Percentiles rank a stretch among this genome's conserved stretches.
Conservation (phyloP, 2,888 invertebrate species). For the Hybos culiciformis region DNA sequence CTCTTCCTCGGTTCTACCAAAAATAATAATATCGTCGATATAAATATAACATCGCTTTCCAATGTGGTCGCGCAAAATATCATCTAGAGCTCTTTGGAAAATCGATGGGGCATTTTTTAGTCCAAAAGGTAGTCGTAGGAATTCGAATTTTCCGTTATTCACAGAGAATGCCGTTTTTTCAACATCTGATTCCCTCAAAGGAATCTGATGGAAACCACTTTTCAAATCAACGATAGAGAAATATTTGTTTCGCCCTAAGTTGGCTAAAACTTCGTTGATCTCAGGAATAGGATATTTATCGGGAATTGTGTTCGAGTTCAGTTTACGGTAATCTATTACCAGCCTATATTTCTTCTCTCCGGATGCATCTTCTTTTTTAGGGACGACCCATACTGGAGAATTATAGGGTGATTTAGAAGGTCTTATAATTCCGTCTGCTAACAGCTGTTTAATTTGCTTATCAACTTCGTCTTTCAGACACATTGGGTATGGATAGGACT, state of each 20-base stretch:
- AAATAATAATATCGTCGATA: constrained; percentile 11
- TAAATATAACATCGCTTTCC: constrained; percentile 10
- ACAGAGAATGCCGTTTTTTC: background rate
- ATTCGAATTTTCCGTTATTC: background rate
- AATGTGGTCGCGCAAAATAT: constrained; percentile 9
- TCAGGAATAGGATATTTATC: constrained; percentile 8
- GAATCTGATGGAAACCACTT: background rate
- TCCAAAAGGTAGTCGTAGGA: constrained; percentile 3
- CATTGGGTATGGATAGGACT: constrained; percentile 9
- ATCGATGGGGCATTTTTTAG: constrained; percentile 9
- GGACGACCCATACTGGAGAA: constrained; percentile 10
- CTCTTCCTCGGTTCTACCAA: constrained; percentile 10
- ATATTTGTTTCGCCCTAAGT: constrained; percentile 5
- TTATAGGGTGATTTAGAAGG: constrained; percentile 12
- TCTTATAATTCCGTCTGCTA: constrained; percentile 10
- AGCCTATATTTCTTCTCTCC: constrained; percentile 9
- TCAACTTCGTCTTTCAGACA: constrained; percentile 6
- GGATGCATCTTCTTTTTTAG: constrained; percentile 8
- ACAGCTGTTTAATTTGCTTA: constrained; percentile 5
- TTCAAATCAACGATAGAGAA: constrained; percentile 7
- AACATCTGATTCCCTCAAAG: background rate
- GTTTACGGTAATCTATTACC: constrained; percentile 8
- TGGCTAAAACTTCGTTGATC: constrained; percentile 5
- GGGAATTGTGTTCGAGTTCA: constrained; percentile 6
- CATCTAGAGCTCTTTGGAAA: constrained; percentile 12